Evolutionary conservation across 1,140 invertebrate genomes (phyloP).

Genomic region (Agrypnia vestita): DNA sequence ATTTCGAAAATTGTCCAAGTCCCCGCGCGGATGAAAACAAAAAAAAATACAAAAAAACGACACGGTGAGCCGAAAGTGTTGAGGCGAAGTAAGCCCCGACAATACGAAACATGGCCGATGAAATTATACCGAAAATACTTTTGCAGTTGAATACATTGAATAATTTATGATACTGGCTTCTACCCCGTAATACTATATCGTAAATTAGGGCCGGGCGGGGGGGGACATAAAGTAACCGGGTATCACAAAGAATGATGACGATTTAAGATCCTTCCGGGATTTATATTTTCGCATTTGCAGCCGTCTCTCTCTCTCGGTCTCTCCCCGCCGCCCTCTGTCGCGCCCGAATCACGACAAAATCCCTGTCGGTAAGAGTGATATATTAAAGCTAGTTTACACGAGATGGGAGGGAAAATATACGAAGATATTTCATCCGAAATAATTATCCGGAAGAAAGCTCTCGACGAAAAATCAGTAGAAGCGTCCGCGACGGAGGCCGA

Average conservation of each 20-base stretch:
- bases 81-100: slow-evolving; percentile 16
- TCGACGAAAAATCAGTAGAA: no score
- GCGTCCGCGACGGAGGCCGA: no score
- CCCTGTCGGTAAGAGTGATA: no score
- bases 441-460: no score
- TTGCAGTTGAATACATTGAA: slow-evolving; percentile 31
- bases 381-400: no score
- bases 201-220: slow-evolving; percentile 27
- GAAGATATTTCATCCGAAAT: no score
- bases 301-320: neutral
- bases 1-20: neutral
- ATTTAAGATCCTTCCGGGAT: slow-evolving; percentile 43
- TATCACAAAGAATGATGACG: slow-evolving; percentile 38
- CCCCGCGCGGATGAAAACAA: no score
- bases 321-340: no score
- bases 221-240: slow-evolving; percentile 20
- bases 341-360: no score
- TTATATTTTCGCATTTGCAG: neutral
- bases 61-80: slow-evolving; percentile 6
- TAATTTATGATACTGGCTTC: slow-evolving; percentile 36
- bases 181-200: slow-evolving; percentile 30
- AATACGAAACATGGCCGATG: slow-evolving; percentile 27
- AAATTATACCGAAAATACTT: slow-evolving; percentile 39
- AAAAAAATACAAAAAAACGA: neutral
- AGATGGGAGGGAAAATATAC: no score